phyloP scores from a whole-genome alignment of 2,888 invertebrate species.

The Lasioglossum zephyrum region DNA sequence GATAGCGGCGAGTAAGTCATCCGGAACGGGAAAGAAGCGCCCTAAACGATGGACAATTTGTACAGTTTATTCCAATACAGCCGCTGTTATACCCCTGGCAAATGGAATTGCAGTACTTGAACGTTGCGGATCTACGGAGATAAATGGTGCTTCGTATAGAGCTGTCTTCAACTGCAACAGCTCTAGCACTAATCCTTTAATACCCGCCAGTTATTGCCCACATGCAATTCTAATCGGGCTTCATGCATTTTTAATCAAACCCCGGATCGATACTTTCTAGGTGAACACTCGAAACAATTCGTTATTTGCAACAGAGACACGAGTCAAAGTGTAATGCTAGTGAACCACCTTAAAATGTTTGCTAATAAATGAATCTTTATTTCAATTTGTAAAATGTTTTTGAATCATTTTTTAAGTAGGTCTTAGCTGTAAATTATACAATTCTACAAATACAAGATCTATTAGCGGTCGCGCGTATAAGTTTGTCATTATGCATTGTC shows the following conservation, averaged over 20 bases:
- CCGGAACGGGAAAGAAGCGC: constrained; percentile 25
- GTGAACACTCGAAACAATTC: background rate
- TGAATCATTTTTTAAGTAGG: background rate
- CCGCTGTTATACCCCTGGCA: constrained; percentile 23
- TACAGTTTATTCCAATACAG: constrained; percentile 39
- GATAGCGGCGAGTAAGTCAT: constrained; percentile 1
- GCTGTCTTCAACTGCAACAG: constrained; percentile 7
- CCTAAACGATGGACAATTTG: constrained; percentile 46
- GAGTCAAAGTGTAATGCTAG: background rate
- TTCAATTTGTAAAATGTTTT: background rate
- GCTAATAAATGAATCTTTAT: background rate
- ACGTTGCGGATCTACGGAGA: constrained; percentile 27
- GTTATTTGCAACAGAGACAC: background rate
- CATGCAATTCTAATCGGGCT: background rate
- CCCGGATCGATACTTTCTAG: background rate
- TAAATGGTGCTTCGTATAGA: constrained; percentile 30
- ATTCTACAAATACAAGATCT: background rate
- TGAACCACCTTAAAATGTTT: background rate
- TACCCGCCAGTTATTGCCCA: background rate
- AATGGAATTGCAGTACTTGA: constrained; percentile 53
- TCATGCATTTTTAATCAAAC: constrained; percentile 2
- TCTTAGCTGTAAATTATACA: background rate
- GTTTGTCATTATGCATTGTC: background rate
- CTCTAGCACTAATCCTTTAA: constrained; percentile 3
- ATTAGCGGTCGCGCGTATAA: background rate